phyloP scores from a whole-genome alignment of 2,113 vertebrate species.

The Micronycteris hirsuta region DNA sequence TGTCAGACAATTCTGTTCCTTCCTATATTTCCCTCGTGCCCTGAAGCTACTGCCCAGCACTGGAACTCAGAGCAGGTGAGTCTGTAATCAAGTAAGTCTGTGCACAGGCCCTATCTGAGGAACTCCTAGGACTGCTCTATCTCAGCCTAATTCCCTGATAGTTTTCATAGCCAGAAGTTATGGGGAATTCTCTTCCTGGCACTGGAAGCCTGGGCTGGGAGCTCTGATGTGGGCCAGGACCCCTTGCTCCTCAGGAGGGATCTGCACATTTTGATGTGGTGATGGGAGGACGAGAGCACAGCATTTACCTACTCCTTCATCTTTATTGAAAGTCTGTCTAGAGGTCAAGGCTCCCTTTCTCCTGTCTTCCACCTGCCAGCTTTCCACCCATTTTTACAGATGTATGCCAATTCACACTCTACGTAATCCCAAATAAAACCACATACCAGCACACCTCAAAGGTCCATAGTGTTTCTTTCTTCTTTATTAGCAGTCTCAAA shows the following conservation, averaged over 20 bases:
- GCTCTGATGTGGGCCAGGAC: neutral
- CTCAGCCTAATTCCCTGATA: neutral
- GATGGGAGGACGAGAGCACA: neutral
- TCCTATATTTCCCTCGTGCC: neutral
- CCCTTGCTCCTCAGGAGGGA: neutral
- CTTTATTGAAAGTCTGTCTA: neutral
- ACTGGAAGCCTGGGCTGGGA: neutral
- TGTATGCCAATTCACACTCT: neutral
- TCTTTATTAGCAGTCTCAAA: neutral
- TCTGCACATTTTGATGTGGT: neutral
- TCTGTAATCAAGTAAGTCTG: neutral
- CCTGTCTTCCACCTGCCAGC: neutral
- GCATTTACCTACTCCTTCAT: neutral
- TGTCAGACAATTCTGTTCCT: neutral
- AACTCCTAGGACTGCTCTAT: neutral
- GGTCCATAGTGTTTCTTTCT: neutral
- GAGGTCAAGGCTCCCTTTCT: neutral
- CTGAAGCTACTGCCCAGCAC: neutral
- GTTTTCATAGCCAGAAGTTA: neutral
- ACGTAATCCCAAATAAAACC: neutral
- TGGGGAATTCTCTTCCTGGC: neutral
- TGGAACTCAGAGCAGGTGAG: neutral
- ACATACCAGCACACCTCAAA: neutral
- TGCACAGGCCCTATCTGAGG: neutral
- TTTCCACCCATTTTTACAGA: neutral